Conservation (phyloP, 2,888 invertebrate species). For the Drosophila quinaria region DNA sequence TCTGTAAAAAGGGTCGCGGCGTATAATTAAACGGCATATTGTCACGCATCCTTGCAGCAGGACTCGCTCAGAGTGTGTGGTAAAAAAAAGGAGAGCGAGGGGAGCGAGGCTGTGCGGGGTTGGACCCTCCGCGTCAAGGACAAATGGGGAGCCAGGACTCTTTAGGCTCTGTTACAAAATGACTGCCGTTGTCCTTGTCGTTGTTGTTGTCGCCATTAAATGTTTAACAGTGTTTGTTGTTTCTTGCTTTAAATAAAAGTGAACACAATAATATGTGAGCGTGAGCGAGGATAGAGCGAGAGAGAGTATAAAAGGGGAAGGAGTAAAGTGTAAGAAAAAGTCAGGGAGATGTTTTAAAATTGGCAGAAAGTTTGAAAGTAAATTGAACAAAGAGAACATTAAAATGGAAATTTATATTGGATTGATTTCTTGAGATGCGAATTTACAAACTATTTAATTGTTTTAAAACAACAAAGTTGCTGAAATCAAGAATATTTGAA, state of each 20-base stretch:
- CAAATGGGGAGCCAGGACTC: slow-evolving; percentile 38
- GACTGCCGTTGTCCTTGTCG: slow-evolving; percentile 25
- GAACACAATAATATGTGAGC: slow-evolving; percentile 24
- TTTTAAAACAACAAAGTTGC: no score
- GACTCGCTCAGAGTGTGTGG: neutral
- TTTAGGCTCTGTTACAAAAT: slow-evolving; percentile 31
- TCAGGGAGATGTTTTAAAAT: slow-evolving; percentile 8
- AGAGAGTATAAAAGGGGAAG: neutral
- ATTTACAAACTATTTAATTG: slow-evolving; percentile 9
- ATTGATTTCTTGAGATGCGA: neutral
- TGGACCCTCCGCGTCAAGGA: slow-evolving; percentile 17
- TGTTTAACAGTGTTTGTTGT: slow-evolving; percentile 43
- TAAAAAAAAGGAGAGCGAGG: slow-evolving; percentile 1
- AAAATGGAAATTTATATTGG: slow-evolving; percentile 18
- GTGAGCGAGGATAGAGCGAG: neutral
- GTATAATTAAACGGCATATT: slow-evolving; percentile 81
- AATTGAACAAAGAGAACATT: slow-evolving; percentile 32
- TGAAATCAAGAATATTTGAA: no score
- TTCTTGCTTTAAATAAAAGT: slow-evolving; percentile 31
- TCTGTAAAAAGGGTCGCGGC: slow-evolving; percentile 65
- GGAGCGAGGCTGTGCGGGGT: neutral
- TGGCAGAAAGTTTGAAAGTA: slow-evolving; percentile 19
- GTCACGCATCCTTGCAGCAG: slow-evolving; percentile 71
- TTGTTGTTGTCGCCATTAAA: slow-evolving; percentile 55
- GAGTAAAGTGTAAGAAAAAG: neutral